Base-by-base conservation (phyloP, 2,113 vertebrate species). In the Gambusia affinis region DNA sequence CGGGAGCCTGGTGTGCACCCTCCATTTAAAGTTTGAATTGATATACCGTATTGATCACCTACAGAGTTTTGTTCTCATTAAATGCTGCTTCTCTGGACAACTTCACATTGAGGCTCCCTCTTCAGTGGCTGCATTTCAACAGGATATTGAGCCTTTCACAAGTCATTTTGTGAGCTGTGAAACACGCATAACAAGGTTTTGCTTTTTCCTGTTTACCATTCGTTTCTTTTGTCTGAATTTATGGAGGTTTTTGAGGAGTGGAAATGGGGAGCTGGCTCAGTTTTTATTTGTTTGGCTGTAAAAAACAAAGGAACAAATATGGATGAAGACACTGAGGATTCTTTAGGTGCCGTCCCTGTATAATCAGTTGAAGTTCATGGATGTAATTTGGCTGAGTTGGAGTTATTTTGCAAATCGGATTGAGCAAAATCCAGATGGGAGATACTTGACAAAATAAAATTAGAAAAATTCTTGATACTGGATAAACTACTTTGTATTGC, bases 41-140 rank as follows among this genome's bases (percentile, higher is more conserved):
- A 89, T 85, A 73, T 75, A 75, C 63, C 42, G 69, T 87, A 92
- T 93, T 88, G 86, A 94, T 92, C 84, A 91, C 85, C 76, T 61
- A 66, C 24, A 80, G 87, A 79, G 84, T 92, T 90, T 84, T 89
- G 86, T 88, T 87, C 84, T 88, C 82, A 89, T 92, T 93, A 90
- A 92, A 92, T 81, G 57, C 73, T 83, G 73, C 83, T 42, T 44
- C 75, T 86, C 66, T 82, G 89, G 82, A 89, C 84, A 89, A 72
- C 72, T 84, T 91, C 85, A 83, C 81, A 79, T 65, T 67, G 75
- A 82, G 76, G 35, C 61, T 33, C 27, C 80, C 69, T 85, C 67
- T 81, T 73, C 70, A 39, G 87, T 78, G 67, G 84, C 73, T 85
- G 39, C 70, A 70, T 85, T 86, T 77, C 73, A 81, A 76, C 79